A percentile compares a stretch with the other conserved stretches of the same genome.
Conservation (phyloP, 2,113 vertebrate genomes). For the Nycticebus coucang region DNA sequence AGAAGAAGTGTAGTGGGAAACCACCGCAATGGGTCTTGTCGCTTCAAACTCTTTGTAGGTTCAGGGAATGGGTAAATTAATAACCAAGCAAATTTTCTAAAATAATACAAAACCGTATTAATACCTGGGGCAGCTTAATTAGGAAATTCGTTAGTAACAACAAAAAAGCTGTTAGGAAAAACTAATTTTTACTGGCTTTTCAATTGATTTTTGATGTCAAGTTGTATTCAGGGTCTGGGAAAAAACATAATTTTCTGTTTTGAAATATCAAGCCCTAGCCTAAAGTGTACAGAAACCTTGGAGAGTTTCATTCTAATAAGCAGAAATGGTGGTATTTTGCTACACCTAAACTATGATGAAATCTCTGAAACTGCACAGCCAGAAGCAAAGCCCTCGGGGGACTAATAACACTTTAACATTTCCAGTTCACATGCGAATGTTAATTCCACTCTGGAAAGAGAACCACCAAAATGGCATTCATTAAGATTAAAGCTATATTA, state of each 20-base stretch:
- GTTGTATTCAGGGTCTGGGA: conserved; percentile 17
- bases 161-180: background rate
- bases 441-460: conserved; percentile 72
- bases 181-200: conserved; percentile 33
- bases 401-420: conserved; percentile 72
- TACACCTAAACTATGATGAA: conserved; percentile 65
- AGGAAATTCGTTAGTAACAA: conserved; percentile 23
- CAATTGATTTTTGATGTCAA: conserved; percentile 46
- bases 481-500: conserved; percentile 75
- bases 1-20: background rate
- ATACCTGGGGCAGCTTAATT: conserved; percentile 30
- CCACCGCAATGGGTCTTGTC: background rate
- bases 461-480: conserved; percentile 64
- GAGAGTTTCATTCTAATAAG: conserved; percentile 53
- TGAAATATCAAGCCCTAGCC: conserved; percentile 55
- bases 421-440: conserved; percentile 63
- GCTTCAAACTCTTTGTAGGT: background rate
- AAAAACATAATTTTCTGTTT: background rate
- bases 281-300: conserved; percentile 52
- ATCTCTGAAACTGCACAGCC: conserved; percentile 56
- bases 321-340: conserved; percentile 69
- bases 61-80: background rate
- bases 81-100: conserved; percentile 28
- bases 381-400: conserved; percentile 64
- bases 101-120: background rate